Base-by-base conservation (phyloP, 2,797 vertebrate genomes). In the Prunella strophiata region DNA sequence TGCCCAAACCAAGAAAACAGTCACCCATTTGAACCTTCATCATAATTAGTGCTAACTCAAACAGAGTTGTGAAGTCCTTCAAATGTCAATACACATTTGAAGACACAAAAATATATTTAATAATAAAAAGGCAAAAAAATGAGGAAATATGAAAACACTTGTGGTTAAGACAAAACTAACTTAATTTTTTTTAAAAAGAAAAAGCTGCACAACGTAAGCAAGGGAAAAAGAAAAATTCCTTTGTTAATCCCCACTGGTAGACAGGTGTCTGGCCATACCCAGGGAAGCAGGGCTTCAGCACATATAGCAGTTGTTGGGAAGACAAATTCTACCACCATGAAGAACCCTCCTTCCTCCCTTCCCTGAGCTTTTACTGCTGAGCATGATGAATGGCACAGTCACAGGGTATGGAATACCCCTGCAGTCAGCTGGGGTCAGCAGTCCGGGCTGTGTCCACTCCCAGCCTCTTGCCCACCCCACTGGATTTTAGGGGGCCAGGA, bases 161-260 rank as follows among this genome's bases (percentile, higher is more conserved):
- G 34, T 34, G 17, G 32, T 30, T 43, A n/a, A 74, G 25, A 55
- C 22, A 50, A 71, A 79, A 52, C 19, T 7, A 68, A 14, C 48
- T 83, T 22, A 34, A 47, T 16, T 77, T 13, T 16, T 21, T 21
- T 51, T 5, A 7, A 34, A 55, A 4, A 23, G 13, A 26, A 47
- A 67, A 73, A 59, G 20, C 25, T 50, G 42, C 23, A 11, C 0
- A 0, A 0, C 0, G 0, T 7, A 15, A 62, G 26, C 26, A 68
- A 76, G 16, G 9, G 18, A 47, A 58, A 70, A 71, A 48, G 16
- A 73, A 29, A 47, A 79, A 72, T 42, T 36, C 3, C 40, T 54
- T 76, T 5, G 3, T 18, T 67, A 54, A 78, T 42, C 34, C 50
- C 50, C 30, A 27, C 0, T 42, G 50, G 32, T 36, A 57, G 32